Evolutionary conservation across 2,113 vertebrate species (phyloP), one percentile per base, ranked within the genome.

Genomic region (Halcyon senegalensis): DNA sequence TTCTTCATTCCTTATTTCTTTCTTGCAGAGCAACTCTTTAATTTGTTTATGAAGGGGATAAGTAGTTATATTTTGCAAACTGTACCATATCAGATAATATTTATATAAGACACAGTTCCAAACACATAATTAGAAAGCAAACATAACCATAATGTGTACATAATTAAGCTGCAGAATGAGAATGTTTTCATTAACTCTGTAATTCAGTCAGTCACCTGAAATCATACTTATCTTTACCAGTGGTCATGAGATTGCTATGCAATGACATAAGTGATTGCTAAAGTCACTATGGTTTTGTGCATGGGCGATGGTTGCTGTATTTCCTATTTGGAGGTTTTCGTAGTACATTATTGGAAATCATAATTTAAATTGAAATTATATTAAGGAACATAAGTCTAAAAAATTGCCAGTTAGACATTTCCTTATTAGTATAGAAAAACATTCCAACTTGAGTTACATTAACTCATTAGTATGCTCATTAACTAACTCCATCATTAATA

Each of bases 321-420:
- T 88, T 82, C 39, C 41, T 50, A 13, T 62, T 74, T 89, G 91
- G 53, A 76, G 27, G 11, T 30, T 67, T 83, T 76, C 67, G 80
- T 17, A 88, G 58, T 56, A 79, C 24, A 48, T 56, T 79, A 72
- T 62, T 87, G 33, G 62, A 89, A 94, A 90, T 30, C 66, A 30
- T 60, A 17, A 87, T 73, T 90, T 72, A 87, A 85, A 83, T 37
- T 82, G 25, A 94, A 93, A 84, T 56, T 72, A 43, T 95, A 64
- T 87, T 91, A 95, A 73, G 43, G 33, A 92, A 67, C 15, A 44
- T 64, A 80, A 60, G 30, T 39, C 51, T 82, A 72, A 75, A 97
- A 90, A 70, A 68, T 44, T 86, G 16, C 23, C 50, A 86, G 46
- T 70, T 67, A 84, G 56, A 12, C 11, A 77, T 83, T 77, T 87